Conservation (phyloP, 2,888 invertebrate genomes). For the Chydorus sphaericus region DNA sequence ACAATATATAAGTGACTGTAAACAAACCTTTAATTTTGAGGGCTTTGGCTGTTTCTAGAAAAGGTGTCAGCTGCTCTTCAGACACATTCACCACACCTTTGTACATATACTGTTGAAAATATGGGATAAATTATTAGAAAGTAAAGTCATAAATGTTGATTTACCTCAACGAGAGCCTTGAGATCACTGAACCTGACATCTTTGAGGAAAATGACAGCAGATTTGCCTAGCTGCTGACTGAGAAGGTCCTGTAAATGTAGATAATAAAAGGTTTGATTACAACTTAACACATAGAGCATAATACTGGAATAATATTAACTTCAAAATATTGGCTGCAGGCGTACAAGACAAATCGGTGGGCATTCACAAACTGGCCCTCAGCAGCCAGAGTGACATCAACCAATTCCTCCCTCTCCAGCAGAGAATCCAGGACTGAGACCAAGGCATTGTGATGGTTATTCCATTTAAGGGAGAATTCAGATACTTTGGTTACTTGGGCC, state of each 20-base stretch:
- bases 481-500: too few species aligned
- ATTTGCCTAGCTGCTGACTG: not conserved
- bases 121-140: too few species aligned
- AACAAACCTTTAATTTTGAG: slow-evolving; percentile 76
- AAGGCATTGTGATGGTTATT: slow-evolving; percentile 88
- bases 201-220: not conserved
- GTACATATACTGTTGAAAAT: slow-evolving; percentile 89
- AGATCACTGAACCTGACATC: not conserved
- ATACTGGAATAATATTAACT: slow-evolving; percentile 22
- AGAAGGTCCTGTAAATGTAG: not conserved
- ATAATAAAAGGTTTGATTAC: not conserved
- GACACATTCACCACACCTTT: slow-evolving; percentile 73
- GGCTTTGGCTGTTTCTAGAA: slow-evolving; percentile 74
- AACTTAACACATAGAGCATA: not conserved
- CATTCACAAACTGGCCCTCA: slow-evolving; percentile 79
- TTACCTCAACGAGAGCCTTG: not conserved
- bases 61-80: slow-evolving; percentile 72
- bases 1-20: too few species aligned
- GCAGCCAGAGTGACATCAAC: slow-evolving; percentile 89
- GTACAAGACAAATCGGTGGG: slow-evolving; percentile 86
- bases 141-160: too few species aligned
- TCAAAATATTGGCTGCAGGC: slow-evolving; percentile 43
- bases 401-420: slow-evolving; percentile 75
- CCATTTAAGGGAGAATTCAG: slow-evolving; percentile 87
- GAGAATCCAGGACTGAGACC: slow-evolving; percentile 79